Conservation (phyloP, 2,797 vertebrate species). For the Buceros bicornis region DNA sequence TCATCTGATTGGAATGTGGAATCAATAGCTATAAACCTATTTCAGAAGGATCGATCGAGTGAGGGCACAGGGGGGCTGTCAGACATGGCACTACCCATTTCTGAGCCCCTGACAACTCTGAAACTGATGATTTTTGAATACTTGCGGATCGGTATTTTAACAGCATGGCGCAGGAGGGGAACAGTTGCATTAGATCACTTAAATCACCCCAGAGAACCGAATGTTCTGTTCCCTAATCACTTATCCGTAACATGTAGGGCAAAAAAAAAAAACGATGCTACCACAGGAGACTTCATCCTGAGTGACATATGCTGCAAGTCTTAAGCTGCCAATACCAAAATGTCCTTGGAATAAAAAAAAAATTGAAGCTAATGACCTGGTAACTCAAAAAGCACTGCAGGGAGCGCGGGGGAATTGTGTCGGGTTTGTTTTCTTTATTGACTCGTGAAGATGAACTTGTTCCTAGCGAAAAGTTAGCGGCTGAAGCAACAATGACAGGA, state of each 20-base stretch:
- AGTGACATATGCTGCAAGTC: neutral
- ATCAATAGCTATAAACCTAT: slow-evolving; percentile 18
- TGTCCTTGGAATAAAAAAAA: neutral
- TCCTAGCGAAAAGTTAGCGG: neutral
- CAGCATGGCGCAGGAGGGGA: neutral
- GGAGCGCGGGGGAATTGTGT: neutral
- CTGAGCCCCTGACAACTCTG: neutral
- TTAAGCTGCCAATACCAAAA: slow-evolving; percentile 7
- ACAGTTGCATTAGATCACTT: neutral
- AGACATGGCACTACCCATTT: neutral
- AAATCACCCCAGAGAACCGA: neutral
- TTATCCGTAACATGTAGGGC: neutral
- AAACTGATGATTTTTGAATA: slow-evolving; percentile 2
- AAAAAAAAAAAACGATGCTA: neutral
- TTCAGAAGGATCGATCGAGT: neutral
- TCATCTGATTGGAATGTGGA: neutral
- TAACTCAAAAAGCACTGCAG: neutral
- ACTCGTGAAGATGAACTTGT: neutral
- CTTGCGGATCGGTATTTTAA: neutral
- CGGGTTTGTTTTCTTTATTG: neutral
- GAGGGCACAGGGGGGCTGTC: neutral
- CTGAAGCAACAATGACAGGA: neutral
- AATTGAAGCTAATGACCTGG: neutral
- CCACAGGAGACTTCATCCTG: neutral
- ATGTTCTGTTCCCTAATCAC: neutral